These are phyloP conservation scores for Periophthalmus magnuspinnatus DNA, from an alignment of 2,797 vertebrate genomes.

Conservation along the genomic window DNA sequence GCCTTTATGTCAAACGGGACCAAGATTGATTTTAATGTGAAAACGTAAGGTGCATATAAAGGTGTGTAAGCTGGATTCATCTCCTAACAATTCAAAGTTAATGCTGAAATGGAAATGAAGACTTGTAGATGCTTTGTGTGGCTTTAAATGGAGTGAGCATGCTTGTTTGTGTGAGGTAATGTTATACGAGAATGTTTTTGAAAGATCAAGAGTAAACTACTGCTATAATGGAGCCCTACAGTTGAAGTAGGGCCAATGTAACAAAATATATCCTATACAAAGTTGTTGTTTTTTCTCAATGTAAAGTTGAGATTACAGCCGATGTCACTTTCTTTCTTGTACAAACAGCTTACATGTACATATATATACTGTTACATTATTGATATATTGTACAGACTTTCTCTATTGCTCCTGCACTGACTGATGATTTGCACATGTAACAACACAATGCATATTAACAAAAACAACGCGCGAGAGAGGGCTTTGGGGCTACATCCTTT, in stretches of 20 bases:
- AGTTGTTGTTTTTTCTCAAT: conserved; percentile 12
- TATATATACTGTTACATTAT: conserved; percentile 1
- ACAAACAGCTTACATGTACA: conserved; percentile 50
- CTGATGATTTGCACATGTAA: conserved; percentile 56
- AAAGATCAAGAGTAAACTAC: conserved; percentile 34
- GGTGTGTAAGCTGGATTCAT: too few relatives aligned
- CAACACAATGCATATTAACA: conserved; percentile 44
- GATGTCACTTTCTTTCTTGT: conserved; percentile 64
- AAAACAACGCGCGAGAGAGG: conserved; percentile 50
- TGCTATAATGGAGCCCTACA: conserved; percentile 33
- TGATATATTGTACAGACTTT: conserved; percentile 53
- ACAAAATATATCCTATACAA: conserved; percentile 43
- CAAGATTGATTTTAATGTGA: conserved; percentile 20
- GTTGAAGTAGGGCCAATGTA: conserved; percentile 35
- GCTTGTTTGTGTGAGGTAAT: conserved; percentile 51
- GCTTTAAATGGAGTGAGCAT: conserved; percentile 60
- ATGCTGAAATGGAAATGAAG: conserved; percentile 5
- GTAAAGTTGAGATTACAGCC: conserved; percentile 46
- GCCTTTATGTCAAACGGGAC: conserved; percentile 20
- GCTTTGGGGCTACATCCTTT: conserved; percentile 57
- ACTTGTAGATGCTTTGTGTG: conserved; percentile 35
- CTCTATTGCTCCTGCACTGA: conserved; percentile 46
- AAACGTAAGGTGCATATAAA: neutral
- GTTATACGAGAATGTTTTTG: conserved; percentile 31
- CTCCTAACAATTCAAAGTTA: neutral